Conservation (phyloP, 2,113 vertebrate genomes). For the Stegostoma tigrinum region DNA sequence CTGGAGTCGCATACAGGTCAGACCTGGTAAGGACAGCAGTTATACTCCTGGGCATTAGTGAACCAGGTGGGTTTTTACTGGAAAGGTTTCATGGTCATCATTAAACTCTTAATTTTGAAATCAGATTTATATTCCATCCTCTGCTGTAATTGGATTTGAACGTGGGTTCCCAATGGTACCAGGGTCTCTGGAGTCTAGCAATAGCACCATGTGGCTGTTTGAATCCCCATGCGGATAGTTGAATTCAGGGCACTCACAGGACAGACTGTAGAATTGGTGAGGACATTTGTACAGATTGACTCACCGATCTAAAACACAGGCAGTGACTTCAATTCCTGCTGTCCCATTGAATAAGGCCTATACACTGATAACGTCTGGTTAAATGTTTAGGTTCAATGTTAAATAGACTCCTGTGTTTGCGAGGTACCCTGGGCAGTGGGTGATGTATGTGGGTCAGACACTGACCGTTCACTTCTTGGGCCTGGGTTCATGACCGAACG, state of each 20-base stretch:
- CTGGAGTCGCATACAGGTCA: no score
- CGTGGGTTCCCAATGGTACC: no score
- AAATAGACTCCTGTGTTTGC: not conserved
- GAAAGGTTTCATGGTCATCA: no score
- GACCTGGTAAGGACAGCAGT: no score
- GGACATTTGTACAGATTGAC: not conserved
- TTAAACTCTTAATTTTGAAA: no score
- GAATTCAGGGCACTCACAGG: not conserved
- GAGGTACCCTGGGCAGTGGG: not conserved
- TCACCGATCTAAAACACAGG: not conserved
- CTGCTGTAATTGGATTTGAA: no score
- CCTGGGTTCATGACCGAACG: not conserved
- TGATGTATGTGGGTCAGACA: not conserved
- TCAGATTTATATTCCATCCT: no score
- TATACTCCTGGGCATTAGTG: no score
- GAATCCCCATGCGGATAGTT: not conserved
- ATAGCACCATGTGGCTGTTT: no score
- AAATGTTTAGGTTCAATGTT: not conserved
- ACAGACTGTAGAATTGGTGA: not conserved
- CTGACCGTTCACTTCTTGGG: not conserved
- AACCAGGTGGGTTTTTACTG: no score
- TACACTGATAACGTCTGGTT: not conserved
- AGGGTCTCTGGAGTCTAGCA: no score
- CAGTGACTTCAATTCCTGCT: not conserved
- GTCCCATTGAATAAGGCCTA: not conserved